Evolutionary conservation across 2,888 invertebrate genomes (phyloP).

Genomic region (Tipula unca): DNA sequence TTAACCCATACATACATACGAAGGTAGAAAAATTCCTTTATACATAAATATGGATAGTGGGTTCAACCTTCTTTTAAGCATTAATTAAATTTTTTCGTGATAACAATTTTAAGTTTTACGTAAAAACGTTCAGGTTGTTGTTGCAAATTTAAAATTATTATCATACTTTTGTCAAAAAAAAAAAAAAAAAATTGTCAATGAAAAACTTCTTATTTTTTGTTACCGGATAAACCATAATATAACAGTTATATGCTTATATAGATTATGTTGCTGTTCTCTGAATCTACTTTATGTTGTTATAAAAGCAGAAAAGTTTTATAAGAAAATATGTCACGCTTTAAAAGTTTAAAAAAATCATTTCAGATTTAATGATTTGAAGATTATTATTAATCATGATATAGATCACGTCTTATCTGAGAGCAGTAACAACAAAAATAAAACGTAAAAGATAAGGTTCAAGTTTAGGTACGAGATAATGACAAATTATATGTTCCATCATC

Average conservation of each 20-base stretch:
- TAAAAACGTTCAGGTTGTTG: background rate
- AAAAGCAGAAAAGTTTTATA: background rate
- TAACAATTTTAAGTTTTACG: background rate
- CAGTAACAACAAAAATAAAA: background rate
- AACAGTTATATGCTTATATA: conserved; percentile 8
- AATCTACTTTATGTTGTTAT: background rate
- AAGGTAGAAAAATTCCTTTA: background rate
- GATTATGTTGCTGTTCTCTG: background rate
- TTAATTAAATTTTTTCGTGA: background rate
- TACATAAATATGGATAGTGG: background rate
- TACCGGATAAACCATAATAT: background rate
- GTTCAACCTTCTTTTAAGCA: background rate
- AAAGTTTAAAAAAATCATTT: background rate
- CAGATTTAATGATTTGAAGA: background rate
- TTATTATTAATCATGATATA: background rate
- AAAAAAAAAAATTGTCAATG: background rate
- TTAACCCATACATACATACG: background rate
- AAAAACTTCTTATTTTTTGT: background rate
- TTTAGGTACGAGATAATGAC: background rate
- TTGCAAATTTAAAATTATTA: background rate
- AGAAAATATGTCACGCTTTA: background rate
- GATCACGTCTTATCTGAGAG: background rate
- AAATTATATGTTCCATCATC: background rate
- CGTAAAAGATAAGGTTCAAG: background rate
- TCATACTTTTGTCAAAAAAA: background rate